Conservation (phyloP, 2,888 invertebrate genomes). For the Loripinus fragilis region DNA sequence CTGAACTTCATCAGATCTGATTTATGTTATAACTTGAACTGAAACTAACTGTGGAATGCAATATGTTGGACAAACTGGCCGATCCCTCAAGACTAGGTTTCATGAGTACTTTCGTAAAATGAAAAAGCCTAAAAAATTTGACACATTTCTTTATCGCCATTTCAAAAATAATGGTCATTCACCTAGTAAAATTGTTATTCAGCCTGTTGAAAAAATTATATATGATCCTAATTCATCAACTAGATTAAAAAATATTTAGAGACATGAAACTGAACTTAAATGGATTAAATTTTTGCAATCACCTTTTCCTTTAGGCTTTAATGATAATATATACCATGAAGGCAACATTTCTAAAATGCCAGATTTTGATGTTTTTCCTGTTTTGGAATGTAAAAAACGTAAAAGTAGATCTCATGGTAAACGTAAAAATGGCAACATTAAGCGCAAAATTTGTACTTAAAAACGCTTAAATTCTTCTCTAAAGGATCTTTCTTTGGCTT, state of each 20-base stretch:
- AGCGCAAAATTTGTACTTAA: neutral
- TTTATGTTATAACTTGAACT: neutral
- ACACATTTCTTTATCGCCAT: conserved; percentile 1
- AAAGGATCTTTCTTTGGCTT: neutral
- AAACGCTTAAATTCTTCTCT: neutral
- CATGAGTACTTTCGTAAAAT: neutral
- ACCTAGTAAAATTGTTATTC: neutral
- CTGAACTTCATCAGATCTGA: neutral
- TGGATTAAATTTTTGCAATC: neutral
- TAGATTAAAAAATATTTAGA: neutral
- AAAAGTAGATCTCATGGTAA: neutral
- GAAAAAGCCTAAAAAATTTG: neutral
- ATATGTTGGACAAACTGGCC: neutral
- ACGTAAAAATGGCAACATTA: neutral
- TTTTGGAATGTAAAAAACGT: neutral
- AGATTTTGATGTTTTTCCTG: neutral
- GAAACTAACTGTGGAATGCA: neutral
- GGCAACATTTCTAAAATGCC: conserved; percentile 8
- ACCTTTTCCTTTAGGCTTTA: neutral
- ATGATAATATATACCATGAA: neutral
- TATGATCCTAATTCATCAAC: neutral
- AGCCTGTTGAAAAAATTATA: neutral
- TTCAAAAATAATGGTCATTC: neutral
- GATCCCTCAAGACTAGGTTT: neutral
- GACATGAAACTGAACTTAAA: conserved; percentile 11